Percentiles rank a stretch among this genome's conserved stretches.
phyloP scores from a whole-genome alignment of 2,797 vertebrate genomes.

The Antennarius maculatus region DNA sequence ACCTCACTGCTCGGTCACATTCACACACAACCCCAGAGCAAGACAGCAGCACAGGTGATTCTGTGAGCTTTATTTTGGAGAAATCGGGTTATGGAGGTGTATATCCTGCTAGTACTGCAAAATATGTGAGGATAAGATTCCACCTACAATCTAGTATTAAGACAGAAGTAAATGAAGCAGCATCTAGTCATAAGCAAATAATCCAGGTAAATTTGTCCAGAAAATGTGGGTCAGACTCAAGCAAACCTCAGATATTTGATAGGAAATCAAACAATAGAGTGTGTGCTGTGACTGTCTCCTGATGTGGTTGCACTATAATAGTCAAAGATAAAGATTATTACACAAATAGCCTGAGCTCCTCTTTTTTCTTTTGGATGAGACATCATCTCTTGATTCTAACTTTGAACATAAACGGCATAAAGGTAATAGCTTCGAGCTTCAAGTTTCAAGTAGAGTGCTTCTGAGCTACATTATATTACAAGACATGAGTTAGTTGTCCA shows the following conservation, averaged over 20 bases:
- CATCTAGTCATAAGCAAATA: conserved; percentile 30
- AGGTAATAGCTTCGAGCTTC: conserved; percentile 20
- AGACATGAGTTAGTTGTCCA: conserved; percentile 10
- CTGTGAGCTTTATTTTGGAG: not conserved
- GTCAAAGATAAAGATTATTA: conserved; percentile 44
- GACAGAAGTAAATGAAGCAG: conserved; percentile 5
- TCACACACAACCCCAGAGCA: conserved; percentile 79
- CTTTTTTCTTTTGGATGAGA: conserved; percentile 11
- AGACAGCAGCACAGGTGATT: conserved; percentile 80
- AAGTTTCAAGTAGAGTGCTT: conserved; percentile 62
- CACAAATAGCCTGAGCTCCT: conserved; percentile 13
- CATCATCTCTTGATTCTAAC: conserved; percentile 7
- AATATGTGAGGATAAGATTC: not conserved
- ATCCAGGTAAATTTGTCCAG: not conserved
- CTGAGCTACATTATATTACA: conserved; percentile 46
- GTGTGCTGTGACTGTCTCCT: conserved; percentile 27
- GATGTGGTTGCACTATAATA: conserved; percentile 49
- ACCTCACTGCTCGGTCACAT: conserved; percentile 73
- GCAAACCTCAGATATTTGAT: conserved; percentile 15
- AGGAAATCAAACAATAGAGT: conserved; percentile 10
- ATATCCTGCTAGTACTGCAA: not conserved
- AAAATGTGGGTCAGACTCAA: conserved; percentile 10
- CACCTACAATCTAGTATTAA: conserved; percentile 5
- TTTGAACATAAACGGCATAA: conserved; percentile 22
- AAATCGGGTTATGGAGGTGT: not conserved